Evolutionary conservation across 2,888 invertebrate genomes (phyloP).

Genomic region (Cryptus viduatorius): DNA sequence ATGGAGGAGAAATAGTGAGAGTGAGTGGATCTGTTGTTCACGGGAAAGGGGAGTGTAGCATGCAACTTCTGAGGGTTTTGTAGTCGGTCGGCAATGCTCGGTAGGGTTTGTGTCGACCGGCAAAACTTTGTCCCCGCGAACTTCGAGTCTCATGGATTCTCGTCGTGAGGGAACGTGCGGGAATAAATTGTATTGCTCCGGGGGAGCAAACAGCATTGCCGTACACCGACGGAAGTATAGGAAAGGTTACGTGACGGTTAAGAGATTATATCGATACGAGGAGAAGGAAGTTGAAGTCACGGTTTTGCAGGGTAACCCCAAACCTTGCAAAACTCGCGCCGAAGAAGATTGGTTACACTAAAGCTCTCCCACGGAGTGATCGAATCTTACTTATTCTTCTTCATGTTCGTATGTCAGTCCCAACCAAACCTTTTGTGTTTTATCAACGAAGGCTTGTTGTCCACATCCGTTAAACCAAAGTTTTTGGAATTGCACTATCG

Average conservation of each 20-base stretch:
- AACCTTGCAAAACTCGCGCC: not conserved
- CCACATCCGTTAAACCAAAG: not conserved
- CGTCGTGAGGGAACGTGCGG: slow-evolving; percentile 41
- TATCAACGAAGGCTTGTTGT: not conserved
- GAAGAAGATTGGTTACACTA: slow-evolving; percentile 13
- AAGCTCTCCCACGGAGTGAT: slow-evolving; percentile 2
- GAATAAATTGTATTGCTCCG: slow-evolving; percentile 57
- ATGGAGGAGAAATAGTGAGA: slow-evolving; percentile 4
- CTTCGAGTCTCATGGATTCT: slow-evolving; percentile 16
- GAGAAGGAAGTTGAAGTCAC: slow-evolving; percentile 4
- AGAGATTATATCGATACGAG: slow-evolving; percentile 68
- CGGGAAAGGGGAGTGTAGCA: not conserved
- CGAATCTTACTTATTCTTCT: slow-evolving; percentile 2
- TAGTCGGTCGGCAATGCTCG: slow-evolving; percentile 5
- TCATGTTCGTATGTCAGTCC: not conserved
- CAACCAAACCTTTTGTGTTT: not conserved
- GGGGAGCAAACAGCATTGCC: slow-evolving; percentile 5
- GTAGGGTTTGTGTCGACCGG: not conserved
- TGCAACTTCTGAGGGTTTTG: slow-evolving; percentile 24
- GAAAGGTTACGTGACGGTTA: slow-evolving; percentile 61
- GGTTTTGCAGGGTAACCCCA: not conserved
- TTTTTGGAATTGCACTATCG: not conserved
- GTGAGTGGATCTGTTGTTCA: slow-evolving; percentile 4
- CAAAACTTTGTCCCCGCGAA: slow-evolving; percentile 26
- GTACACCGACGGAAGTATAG: slow-evolving; percentile 2